These are phyloP conservation scores for Chaetophractus vellerosus DNA, from an alignment of 2,797 vertebrate genomes.

Conservation along the genomic window DNA sequence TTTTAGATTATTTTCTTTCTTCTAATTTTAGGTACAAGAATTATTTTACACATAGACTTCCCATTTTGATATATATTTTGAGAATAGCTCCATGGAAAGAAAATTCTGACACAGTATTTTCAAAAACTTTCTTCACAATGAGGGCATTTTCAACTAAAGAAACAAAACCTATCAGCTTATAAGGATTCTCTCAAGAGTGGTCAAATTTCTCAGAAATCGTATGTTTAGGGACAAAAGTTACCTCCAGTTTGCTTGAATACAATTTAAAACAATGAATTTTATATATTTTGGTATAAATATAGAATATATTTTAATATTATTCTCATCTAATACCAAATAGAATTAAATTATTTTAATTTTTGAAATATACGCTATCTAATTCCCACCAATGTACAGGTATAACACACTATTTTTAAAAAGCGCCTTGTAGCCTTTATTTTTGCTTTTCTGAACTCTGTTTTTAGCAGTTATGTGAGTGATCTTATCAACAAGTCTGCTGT, in stretches of 20 bases:
- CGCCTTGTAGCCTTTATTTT: not conserved
- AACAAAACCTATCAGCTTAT: not conserved
- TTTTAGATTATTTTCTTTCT: slow-evolving; percentile 4
- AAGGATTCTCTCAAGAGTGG: not conserved
- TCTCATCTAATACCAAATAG: not conserved
- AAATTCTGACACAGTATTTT: slow-evolving; percentile 25
- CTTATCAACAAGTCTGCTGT: not conserved
- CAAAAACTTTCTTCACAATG: not conserved
- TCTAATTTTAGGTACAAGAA: slow-evolving; percentile 5
- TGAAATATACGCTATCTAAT: not conserved
- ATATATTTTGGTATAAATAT: not conserved
- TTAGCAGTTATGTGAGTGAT: not conserved
- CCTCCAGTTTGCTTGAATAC: slow-evolving; percentile 38
- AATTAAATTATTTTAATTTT: not conserved
- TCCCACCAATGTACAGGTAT: not conserved
- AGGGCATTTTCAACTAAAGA: not conserved
- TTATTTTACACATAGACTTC: not conserved
- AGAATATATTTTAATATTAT: slow-evolving; percentile 5
- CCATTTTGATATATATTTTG: not conserved
- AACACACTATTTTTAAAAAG: not conserved
- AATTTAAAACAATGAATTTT: not conserved
- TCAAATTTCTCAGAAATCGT: slow-evolving; percentile 1
- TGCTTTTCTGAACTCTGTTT: not conserved
- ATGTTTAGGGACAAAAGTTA: not conserved
- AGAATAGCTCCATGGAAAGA: not conserved